Percentiles rank a stretch among this genome's conserved stretches.
Conservation (phyloP, 2,113 vertebrate species). For the Holacanthus passer region DNA sequence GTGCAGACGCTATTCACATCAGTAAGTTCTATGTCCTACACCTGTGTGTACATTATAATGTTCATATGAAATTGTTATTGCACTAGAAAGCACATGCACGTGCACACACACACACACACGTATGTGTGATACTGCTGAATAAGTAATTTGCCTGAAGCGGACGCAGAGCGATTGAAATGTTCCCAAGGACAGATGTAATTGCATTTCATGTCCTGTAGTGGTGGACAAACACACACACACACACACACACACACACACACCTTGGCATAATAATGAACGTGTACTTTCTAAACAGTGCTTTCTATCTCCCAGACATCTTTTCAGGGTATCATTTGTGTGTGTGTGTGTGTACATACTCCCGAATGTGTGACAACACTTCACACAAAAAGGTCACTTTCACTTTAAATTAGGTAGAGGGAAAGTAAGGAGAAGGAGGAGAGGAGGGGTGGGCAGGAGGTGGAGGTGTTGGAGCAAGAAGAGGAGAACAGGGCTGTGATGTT, state of each 20-base stretch:
- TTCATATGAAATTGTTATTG: constrained; percentile 27
- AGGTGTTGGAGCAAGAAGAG: background rate
- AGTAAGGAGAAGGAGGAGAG: constrained; percentile 22
- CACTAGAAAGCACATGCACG: background rate
- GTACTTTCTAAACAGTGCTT: constrained; percentile 13
- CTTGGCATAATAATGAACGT: constrained; percentile 32
- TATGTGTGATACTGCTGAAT: constrained; percentile 48
- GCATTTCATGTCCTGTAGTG: constrained; percentile 65
- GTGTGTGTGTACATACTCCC: background rate
- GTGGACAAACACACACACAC: constrained; percentile 36
- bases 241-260: constrained; percentile 26
- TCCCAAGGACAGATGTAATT: constrained; percentile 76
- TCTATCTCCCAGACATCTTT: constrained; percentile 27
- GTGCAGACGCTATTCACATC: background rate
- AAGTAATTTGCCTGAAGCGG: constrained; percentile 63
- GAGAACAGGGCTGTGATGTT: background rate
- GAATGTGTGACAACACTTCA: constrained; percentile 18
- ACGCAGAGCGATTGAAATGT: constrained; percentile 56
- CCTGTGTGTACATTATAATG: constrained; percentile 8
- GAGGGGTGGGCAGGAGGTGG: background rate
- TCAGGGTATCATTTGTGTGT: constrained; percentile 35
- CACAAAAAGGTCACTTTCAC: constrained; percentile 69
- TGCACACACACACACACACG: background rate
- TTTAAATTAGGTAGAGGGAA: constrained; percentile 59
- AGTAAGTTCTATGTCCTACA: background rate